These are phyloP conservation scores for Drosophila fulvimacula DNA, from an alignment of 2,888 invertebrate genomes.

Conservation along the genomic window DNA sequence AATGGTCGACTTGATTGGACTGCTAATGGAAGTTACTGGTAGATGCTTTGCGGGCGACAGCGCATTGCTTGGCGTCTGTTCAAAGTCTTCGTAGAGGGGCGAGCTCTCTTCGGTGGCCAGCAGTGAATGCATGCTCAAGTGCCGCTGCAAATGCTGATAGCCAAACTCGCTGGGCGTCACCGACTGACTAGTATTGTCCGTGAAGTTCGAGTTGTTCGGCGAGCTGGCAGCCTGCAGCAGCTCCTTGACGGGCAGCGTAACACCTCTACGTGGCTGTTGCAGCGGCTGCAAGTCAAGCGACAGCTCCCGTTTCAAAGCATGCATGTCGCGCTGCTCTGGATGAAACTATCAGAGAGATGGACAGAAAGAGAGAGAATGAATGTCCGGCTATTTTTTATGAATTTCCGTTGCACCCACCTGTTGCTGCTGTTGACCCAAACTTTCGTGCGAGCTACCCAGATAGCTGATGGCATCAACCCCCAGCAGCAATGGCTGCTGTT, in stretches of 20 bases:
- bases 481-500: slow-evolving; percentile 71
- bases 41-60: slow-evolving; percentile 66
- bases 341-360: slow-evolving; percentile 35
- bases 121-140: slow-evolving; percentile 83
- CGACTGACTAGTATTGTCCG: slow-evolving; percentile 85
- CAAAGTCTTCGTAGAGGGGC: slow-evolving; percentile 83
- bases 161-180: slow-evolving; percentile 85
- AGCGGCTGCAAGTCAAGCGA: slow-evolving; percentile 83
- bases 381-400: background rate
- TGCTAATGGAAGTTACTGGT: slow-evolving; percentile 75
- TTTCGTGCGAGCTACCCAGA: slow-evolving; percentile 82
- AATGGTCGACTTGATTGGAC: slow-evolving; percentile 89
- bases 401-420: slow-evolving; percentile 62
- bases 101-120: slow-evolving; percentile 83
- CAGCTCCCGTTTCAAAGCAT: slow-evolving; percentile 83
- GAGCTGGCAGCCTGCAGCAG: slow-evolving; percentile 70
- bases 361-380: background rate
- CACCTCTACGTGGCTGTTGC: slow-evolving; percentile 64
- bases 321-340: slow-evolving; percentile 83
- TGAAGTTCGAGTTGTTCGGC: slow-evolving; percentile 83
- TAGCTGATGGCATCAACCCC: slow-evolving; percentile 73
- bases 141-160: slow-evolving; percentile 84
- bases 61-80: slow-evolving; percentile 82
- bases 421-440: slow-evolving; percentile 66
- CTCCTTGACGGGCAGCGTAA: slow-evolving; percentile 74